Conservation (phyloP, 2,888 invertebrate genomes). For the Bombylius discolor region DNA sequence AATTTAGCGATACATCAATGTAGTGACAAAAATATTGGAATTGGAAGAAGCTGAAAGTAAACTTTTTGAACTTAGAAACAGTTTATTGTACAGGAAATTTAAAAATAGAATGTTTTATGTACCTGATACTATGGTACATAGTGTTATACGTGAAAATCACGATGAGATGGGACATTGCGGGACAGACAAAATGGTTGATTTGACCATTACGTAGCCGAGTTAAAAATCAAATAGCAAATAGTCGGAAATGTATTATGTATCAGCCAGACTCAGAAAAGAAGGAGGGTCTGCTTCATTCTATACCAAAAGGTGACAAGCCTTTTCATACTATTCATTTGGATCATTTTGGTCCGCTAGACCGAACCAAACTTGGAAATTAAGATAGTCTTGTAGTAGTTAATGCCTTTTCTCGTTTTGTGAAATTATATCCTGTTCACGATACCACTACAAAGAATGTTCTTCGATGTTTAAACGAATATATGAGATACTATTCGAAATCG, state of each 20-base stretch:
- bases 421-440: no score
- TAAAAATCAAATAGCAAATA: constrained; percentile 26
- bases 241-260: constrained; percentile 26
- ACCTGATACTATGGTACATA: background rate
- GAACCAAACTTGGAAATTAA: constrained; percentile 18
- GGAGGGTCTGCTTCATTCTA: constrained; percentile 26
- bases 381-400: constrained; percentile 24
- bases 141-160: background rate
- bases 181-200: background rate
- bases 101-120: background rate
- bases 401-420: no score
- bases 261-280: constrained; percentile 20
- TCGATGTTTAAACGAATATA: constrained; percentile 6
- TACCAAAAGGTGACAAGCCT: constrained; percentile 25
- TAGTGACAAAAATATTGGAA: background rate
- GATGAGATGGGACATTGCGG: constrained; percentile 4
- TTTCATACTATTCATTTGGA: constrained; percentile 33
- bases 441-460: no score
- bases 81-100: background rate
- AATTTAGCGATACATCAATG: background rate
- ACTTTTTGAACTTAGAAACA: background rate
- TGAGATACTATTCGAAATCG: constrained; percentile 12
- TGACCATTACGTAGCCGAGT: constrained; percentile 24
- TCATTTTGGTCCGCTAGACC: constrained; percentile 15
- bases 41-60: background rate